Conservation (phyloP, 2,113 vertebrate species). For the Microtus montanus region DNA sequence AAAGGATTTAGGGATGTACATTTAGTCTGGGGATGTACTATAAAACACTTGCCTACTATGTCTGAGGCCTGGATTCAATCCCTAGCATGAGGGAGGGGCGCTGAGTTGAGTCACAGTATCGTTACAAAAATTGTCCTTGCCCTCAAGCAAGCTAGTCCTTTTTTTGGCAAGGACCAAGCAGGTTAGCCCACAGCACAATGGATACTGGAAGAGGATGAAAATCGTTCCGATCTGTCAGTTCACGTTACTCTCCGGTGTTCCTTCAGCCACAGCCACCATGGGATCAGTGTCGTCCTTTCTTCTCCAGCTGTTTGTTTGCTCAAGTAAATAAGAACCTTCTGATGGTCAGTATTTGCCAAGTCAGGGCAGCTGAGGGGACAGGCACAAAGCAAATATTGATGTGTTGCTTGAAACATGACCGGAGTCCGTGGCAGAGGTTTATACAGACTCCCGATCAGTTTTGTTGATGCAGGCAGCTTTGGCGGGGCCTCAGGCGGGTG, state of each 20-base stretch:
- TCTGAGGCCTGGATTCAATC: background rate
- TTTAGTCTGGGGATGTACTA: background rate
- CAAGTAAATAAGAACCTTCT: slow-evolving; percentile 56
- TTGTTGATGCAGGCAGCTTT: background rate
- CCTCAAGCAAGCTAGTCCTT: background rate
- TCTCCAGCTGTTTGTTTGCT: slow-evolving; percentile 28
- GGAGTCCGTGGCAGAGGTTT: background rate
- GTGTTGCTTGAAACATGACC: background rate
- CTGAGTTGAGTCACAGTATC: background rate
- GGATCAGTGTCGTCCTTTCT: slow-evolving; percentile 26
- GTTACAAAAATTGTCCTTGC: background rate
- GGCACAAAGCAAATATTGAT: background rate
- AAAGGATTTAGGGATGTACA: background rate
- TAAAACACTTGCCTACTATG: too few species aligned
- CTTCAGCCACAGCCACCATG: background rate
- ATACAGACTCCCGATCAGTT: slow-evolving; percentile 61
- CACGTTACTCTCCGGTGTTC: rapidly evolving
- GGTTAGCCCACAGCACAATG: background rate
- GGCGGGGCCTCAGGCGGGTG: background rate
- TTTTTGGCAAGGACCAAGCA: background rate
- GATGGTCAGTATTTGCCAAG: slow-evolving; percentile 12
- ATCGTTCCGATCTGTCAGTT: background rate
- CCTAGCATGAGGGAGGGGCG: too few species aligned
- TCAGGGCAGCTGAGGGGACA: background rate
- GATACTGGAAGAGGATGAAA: background rate